Base-by-base conservation (phyloP, 2,113 vertebrate genomes). In the Grammomys dolichurus region DNA sequence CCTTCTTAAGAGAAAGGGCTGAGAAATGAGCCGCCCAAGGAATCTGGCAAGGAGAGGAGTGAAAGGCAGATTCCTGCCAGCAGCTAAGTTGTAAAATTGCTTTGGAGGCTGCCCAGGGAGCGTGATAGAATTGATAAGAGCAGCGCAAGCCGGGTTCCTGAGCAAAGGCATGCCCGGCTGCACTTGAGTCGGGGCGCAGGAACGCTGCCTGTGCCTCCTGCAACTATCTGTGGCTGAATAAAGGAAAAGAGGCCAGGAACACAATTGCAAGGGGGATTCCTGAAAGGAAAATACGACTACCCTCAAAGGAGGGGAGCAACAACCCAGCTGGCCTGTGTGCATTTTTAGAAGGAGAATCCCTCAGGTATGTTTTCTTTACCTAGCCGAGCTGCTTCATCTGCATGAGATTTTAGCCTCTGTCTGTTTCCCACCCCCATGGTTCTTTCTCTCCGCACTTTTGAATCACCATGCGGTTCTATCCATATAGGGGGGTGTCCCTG, bases 361-460 rank as follows among this genome's bases (percentile, higher is more conserved):
- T 95, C 98, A 99, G 99, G 99, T 99, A 99, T 87, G 99, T 98
- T 98, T 97, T 92, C 48, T 97, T 75, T 48, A 81, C 89, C 90
- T 82, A n/a, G 82, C 12, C 87, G 95, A 48, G 78, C 69, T 92
- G 80, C 77, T 76, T 98, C 76, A 46, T 96, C 93, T 95, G 80
- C 87, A 12, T 97, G 75, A 3, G 16, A 90, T 95, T 89, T 95
- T 95, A 95, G 92, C 97, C 56, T 92, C 13, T 95, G 82, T 40
- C 63, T 93, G 63, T 87, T 87, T 77, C 84, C 78, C 26, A 17
- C 72, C 72, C 72, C 72, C 20, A 40, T 60, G 96, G 96, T 95
- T 98, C 97, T 98, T 84, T 98, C 86, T 96, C 51, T 96, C 97
- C 97, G 98, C 96, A 97, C 97, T 97, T 96, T 96, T 73, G 94